These are phyloP conservation scores for Drosophila recens DNA, from an alignment of 2,888 invertebrate species.

Conservation along the genomic window DNA sequence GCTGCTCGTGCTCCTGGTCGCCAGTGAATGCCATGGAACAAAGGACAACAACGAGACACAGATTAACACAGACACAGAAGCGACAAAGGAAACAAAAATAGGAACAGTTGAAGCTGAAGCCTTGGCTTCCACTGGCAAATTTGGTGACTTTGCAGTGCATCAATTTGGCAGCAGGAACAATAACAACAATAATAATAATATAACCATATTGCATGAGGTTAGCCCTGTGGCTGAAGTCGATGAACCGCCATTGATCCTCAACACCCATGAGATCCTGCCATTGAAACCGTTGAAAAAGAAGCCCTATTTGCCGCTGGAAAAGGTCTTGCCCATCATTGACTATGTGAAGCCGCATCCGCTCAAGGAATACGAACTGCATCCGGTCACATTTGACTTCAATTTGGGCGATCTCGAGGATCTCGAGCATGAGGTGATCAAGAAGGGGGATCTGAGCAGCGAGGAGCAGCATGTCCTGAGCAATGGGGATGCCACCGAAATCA, in stretches of 20 bases:
- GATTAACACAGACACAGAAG: neutral
- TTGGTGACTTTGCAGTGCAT: conserved; percentile 26
- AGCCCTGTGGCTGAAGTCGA: conserved; percentile 13
- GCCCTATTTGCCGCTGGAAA: conserved; percentile 78
- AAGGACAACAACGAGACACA: neutral
- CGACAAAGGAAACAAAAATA: neutral
- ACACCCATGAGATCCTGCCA: conserved; percentile 79
- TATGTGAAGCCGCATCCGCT: conserved; percentile 76
- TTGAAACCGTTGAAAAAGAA: conserved; percentile 82
- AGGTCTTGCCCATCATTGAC: conserved; percentile 71
- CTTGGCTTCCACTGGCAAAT: conserved; percentile 35
- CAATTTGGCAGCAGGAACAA: conserved; percentile 34
- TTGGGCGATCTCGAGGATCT: conserved; percentile 84
- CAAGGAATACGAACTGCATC: conserved; percentile 82
- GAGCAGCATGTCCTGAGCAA: conserved; percentile 79
- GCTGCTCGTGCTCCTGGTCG: conserved; percentile 12
- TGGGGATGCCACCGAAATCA: conserved; percentile 47
- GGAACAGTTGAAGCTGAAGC: conserved; percentile 13
- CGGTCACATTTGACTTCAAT: conserved; percentile 84
- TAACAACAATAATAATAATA: conserved; percentile 70
- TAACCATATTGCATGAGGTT: conserved; percentile 81
- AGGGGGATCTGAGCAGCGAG: conserved; percentile 81
- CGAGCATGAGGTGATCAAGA: conserved; percentile 82
- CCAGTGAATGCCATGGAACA: conserved; percentile 1
- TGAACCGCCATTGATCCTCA: conserved; percentile 74